Percentiles rank a stretch among this genome's conserved stretches.
phyloP scores from a whole-genome alignment of 2,113 vertebrate species.

The Redunca redunca region DNA sequence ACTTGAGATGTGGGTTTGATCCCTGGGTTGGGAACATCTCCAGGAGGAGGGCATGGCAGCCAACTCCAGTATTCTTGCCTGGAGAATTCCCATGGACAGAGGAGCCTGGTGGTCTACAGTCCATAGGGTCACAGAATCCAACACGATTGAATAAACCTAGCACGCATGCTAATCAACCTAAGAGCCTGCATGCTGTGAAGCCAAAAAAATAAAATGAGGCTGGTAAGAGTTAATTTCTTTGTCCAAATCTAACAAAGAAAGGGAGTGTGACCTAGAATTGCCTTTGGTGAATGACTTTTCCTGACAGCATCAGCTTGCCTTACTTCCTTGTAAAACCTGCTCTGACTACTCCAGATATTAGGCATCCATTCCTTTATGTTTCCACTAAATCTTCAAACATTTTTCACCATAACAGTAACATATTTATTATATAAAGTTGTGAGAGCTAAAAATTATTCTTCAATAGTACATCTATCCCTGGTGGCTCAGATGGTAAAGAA shows the following conservation, averaged over 20 bases:
- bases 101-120: neutral
- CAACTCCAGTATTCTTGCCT: neutral
- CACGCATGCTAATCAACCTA: neutral
- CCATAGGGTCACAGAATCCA: neutral
- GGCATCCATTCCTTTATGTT: neutral
- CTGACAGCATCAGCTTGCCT: neutral
- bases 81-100: neutral
- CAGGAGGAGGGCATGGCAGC: neutral
- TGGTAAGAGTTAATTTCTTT: neutral
- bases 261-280: neutral
- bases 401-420: neutral
- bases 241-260: neutral
- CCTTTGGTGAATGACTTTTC: neutral
- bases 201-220: neutral
- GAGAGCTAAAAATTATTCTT: neutral
- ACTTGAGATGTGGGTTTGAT: fast-evolving
- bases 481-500: neutral
- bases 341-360: neutral
- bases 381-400: neutral
- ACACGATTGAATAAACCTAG: neutral
- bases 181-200: neutral
- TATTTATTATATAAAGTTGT: neutral
- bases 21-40: neutral
- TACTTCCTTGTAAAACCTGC: neutral
- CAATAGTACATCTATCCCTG: neutral